A percentile compares a stretch with the other conserved stretches of the same genome.
phyloP scores from a whole-genome alignment of 2,797 vertebrate genomes.

The Diglossa cyanea region DNA sequence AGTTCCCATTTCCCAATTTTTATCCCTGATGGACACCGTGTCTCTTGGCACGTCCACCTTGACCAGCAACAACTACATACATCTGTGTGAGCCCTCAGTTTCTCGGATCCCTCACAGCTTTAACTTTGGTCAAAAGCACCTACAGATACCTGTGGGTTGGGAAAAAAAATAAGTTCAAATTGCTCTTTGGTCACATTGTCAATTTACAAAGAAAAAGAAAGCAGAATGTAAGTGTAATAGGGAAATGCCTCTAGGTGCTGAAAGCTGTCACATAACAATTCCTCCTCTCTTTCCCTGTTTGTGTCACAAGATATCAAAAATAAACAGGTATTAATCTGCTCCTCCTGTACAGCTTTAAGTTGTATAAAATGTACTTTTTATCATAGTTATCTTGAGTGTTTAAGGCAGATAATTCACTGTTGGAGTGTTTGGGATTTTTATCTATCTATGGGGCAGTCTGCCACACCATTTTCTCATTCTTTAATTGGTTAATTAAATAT shows the following conservation, averaged over 20 bases:
- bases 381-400: neutral
- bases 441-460: neutral
- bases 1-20: neutral
- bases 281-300: neutral
- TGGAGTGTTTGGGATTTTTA: neutral
- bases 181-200: neutral
- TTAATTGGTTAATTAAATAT: neutral
- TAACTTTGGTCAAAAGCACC: neutral
- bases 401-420: neutral
- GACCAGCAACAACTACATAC: neutral
- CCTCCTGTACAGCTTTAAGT: neutral
- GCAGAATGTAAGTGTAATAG: neutral
- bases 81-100: fast-evolving
- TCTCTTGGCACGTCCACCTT: neutral
- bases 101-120: neutral
- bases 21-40: fast-evolving
- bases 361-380: neutral
- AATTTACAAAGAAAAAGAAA: neutral
- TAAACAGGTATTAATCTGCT: neutral
- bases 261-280: neutral
- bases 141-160: neutral
- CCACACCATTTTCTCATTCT: neutral
- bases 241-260: neutral
- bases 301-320: neutral
- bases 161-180: neutral